Conservation (phyloP, 2,797 vertebrate genomes). For the Synaphobranchus kaupii region DNA sequence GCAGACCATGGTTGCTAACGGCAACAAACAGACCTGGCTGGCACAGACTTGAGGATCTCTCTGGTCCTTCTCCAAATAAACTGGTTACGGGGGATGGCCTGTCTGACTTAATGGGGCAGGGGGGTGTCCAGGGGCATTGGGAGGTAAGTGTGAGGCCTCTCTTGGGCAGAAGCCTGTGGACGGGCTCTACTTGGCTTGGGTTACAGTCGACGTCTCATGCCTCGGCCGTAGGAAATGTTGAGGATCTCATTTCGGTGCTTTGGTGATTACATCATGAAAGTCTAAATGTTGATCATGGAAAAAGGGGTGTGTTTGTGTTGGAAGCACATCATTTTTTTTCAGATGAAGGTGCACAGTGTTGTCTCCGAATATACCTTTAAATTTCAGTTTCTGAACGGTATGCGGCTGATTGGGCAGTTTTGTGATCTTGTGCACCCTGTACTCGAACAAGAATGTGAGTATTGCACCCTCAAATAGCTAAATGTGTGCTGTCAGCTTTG, state of each 20-base stretch:
- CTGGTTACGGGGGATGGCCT: background rate
- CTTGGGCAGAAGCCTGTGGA: slow-evolving; percentile 15
- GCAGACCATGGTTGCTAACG: slow-evolving; percentile 32
- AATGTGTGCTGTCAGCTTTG: slow-evolving; percentile 15
- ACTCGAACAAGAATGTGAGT: slow-evolving; percentile 25
- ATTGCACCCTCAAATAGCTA: slow-evolving; percentile 34
- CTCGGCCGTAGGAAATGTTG: slow-evolving; percentile 29
- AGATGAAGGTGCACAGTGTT: slow-evolving; percentile 30
- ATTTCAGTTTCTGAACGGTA: background rate
- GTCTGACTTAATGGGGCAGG: slow-evolving; percentile 8
- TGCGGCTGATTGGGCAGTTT: slow-evolving; percentile 30
- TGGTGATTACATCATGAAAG: slow-evolving; percentile 39
- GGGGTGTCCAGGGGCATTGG: slow-evolving; percentile 20
- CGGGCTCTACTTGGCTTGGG: slow-evolving; percentile 9
- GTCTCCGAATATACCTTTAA: background rate
- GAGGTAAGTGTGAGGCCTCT: slow-evolving; percentile 29
- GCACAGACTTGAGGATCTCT: background rate
- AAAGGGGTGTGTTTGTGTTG: slow-evolving; percentile 33
- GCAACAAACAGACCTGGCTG: slow-evolving; percentile 31
- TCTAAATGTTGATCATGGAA: background rate
- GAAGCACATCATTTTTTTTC: background rate
- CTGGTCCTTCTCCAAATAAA: slow-evolving; percentile 41
- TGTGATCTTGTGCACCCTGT: background rate
- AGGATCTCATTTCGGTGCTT: slow-evolving; percentile 28
- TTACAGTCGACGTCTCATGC: slow-evolving; percentile 19